A percentile compares a stretch with the other conserved stretches of the same genome.
Conservation (phyloP, 2,888 invertebrate species). For the Eristalis pertinax region DNA sequence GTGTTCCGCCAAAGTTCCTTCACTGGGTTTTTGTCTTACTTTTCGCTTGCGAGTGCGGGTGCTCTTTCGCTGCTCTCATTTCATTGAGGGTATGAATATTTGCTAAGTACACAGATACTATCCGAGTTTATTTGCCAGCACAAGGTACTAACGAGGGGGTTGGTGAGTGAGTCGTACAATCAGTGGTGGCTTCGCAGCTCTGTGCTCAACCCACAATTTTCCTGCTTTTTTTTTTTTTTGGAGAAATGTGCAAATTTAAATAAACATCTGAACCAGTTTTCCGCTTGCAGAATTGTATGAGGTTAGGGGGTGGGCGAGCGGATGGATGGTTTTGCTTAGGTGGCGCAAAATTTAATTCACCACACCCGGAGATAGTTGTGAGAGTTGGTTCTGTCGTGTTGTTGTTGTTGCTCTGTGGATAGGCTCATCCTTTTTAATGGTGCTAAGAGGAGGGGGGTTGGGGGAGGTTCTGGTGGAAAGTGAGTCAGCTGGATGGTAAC, state of each 20-base stretch:
- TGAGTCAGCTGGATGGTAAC: conserved; percentile 12
- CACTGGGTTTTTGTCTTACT: conserved; percentile 18
- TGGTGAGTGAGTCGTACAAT: background rate
- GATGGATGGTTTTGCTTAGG: conserved; percentile 14
- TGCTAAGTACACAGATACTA: conserved; percentile 59
- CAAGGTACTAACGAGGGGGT: conserved; percentile 39
- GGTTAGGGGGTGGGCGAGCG: background rate
- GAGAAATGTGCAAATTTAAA: conserved; percentile 44
- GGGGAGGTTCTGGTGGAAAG: background rate
- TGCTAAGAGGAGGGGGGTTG: background rate
- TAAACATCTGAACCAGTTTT: conserved; percentile 39
- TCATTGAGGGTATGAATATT: conserved; percentile 50
- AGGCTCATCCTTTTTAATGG: conserved; percentile 2
- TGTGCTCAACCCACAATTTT: conserved; percentile 23
- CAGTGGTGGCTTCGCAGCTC: conserved; percentile 29
- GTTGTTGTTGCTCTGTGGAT: background rate
- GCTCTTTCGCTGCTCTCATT: conserved; percentile 19
- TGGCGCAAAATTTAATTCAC: conserved; percentile 26
- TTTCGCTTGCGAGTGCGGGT: background rate
- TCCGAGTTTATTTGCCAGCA: conserved; percentile 52
- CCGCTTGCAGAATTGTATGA: conserved; percentile 26
- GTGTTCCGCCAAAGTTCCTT: background rate
- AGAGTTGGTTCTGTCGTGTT: background rate
- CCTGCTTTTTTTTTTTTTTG: background rate
- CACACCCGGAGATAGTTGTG: conserved; percentile 12